Base-by-base conservation (phyloP, 30 jellyfish, hydroid and myxozoan genomes). In the Cassiopea andromeda region DNA sequence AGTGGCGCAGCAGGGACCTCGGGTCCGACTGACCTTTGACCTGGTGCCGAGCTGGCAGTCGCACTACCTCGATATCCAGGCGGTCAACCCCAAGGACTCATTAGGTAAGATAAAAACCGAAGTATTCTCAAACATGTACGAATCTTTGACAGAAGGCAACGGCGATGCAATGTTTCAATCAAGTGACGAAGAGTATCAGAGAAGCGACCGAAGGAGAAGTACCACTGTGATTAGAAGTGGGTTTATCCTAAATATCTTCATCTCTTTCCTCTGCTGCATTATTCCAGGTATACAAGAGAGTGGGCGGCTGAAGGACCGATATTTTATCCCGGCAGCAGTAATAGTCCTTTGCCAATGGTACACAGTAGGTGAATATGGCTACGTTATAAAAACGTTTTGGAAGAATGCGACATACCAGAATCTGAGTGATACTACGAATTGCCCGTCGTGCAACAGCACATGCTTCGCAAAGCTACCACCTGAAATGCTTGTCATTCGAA, bases 261-360 rank as follows among this genome's bases (percentile, higher is more conserved):
- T 81, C 81, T 81, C 48, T 47, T 18, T 47, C 57, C 49, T 81
- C 9, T 81, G 43, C 16, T 81, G 90, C 1, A 81, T 81, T 5
- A 3, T 46, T 18, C 90, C 90, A 44, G 44, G 73, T 7, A 13
- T 15, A 16, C 15, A 7, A 4, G 14, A 13, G 18, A 81, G 73
- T 1, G 69, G 60, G 13, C n/a, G 16, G 9, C 46, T 60, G 15
- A n/a, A 68, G 17, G 73, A n/a, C 86, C 59, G 86, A 19, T 81
- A 57, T 61, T 67, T 81, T n/a, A n/a, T 81, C 1, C 90, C 82
- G 73, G 44, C 90, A 27, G 57, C 48, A 7, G 7, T 81, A 15
- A 16, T 81, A 27, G 82, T 60, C 15, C 10, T 46, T 15, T 14
- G 48, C 14, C 90, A 67, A 60, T 81, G 90, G 90, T 81, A 9